Evolutionary conservation across 2,113 vertebrate species (phyloP), one percentile per base, ranked within the genome.

Genomic region (Empidonax traillii): DNA sequence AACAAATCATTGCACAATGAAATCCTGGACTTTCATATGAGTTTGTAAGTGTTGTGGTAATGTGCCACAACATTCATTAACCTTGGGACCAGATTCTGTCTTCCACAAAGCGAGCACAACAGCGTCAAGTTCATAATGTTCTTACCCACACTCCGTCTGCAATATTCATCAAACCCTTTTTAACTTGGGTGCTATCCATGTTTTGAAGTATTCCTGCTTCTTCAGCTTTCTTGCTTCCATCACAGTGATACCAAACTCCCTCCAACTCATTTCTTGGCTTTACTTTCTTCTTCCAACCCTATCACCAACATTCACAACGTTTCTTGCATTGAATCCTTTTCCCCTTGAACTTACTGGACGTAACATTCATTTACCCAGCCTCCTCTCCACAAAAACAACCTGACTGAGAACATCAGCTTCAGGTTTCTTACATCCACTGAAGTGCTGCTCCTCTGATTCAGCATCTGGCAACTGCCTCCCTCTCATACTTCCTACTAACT

Each of bases 91-190:
- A 63, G 39, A 75, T 51, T 83, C 63, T 73, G 59, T 21, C 72
- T 88, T 86, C 35, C 35, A 80, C 71, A 95, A 89, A 87, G 78
- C 72, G 83, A 91, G 76, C 31, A 88, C 33, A 59, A 87, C 65
- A 79, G 68, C 71, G 49, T 90, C 67, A 87, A 87, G 75, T 90
- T 93, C 87, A 83, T 66, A 55, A 74, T 71, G 82, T 94, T 90
- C 94, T 88, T 95, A 88, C 52, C 72, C 90, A 92, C 75, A 81
- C 65, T 91, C 74, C 14, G 25, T 43, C 78, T 89, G 85, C 85
- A 96, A 92, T 84, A 96, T 88, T 86, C 93, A 91, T 94, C 59
- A 88, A 84, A 28, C 65, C 52, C 84, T 84, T 94, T 95, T 71
- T 61, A 81, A 90, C 73, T 92, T 90, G 88, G 87, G 90, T 86